Conservation (phyloP, 2,888 invertebrate species). For the Phytoseiulus persimilis region DNA sequence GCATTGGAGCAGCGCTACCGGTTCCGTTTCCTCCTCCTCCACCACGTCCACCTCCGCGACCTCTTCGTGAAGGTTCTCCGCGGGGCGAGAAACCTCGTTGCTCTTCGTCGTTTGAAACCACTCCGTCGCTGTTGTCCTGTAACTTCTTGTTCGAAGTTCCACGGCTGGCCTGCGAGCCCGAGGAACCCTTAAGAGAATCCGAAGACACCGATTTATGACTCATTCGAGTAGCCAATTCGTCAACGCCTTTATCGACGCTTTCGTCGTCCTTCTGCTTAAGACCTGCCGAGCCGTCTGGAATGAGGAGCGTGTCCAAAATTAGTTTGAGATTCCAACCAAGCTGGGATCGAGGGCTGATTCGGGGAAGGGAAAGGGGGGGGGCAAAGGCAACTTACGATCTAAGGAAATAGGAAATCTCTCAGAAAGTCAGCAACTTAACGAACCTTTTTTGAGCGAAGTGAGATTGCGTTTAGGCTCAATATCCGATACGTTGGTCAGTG, state of each 20-base stretch:
- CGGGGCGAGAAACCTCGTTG: constrained; percentile 70
- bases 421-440: background rate
- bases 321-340: no score
- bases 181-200: background rate
- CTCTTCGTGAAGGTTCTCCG: constrained; percentile 78
- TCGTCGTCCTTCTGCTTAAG: background rate
- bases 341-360: no score
- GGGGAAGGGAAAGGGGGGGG: no score
- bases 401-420: no score
- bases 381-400: no score
- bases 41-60: constrained; percentile 60
- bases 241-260: background rate
- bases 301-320: no score
- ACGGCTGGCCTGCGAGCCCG: background rate
- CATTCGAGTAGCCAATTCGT: background rate
- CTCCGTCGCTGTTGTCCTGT: constrained; percentile 42
- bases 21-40: constrained; percentile 53
- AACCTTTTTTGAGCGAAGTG: background rate
- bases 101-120: constrained; percentile 43
- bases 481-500: background rate
- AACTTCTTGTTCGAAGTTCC: constrained; percentile 39
- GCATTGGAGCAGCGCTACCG: constrained; percentile 42
- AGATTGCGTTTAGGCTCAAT: background rate
- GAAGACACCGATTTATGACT: background rate
- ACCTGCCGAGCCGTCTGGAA: background rate